These are phyloP conservation scores for Eulemur albifrons DNA, from an alignment of 2,797 vertebrate species.

Conservation along the genomic window DNA sequence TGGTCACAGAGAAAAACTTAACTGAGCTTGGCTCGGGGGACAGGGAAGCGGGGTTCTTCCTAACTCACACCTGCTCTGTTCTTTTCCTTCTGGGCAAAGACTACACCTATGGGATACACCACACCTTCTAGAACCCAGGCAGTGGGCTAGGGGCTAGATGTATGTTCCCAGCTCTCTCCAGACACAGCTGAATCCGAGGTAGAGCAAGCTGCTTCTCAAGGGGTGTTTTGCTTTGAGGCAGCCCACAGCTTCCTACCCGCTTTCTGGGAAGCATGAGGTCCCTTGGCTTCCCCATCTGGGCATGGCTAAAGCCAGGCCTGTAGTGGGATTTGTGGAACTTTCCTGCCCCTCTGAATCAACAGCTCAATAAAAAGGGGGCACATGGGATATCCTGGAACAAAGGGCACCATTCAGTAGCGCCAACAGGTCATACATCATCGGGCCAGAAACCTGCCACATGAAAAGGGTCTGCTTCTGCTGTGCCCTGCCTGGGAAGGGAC, in stretches of 20 bases:
- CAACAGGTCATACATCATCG: conserved; percentile 77
- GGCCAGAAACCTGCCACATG: conserved; percentile 75
- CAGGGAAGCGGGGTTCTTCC: background rate
- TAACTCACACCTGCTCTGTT: background rate
- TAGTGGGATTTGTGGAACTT: conserved; percentile 70
- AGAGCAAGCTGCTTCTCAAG: background rate
- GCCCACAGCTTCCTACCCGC: background rate
- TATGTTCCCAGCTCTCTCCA: background rate
- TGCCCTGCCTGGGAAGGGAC: conserved; percentile 43
- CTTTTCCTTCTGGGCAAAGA: background rate
- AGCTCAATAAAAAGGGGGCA: conserved; percentile 76
- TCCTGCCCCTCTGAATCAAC: conserved; percentile 75
- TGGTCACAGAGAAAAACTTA: background rate
- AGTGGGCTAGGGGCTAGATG: background rate
- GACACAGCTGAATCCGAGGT: background rate
- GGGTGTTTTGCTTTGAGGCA: background rate
- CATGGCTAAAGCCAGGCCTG: conserved; percentile 38
- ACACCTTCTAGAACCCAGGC: background rate
- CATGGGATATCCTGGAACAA: conserved; percentile 75
- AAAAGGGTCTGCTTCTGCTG: conserved; percentile 67
- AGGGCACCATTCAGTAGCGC: conserved; percentile 78
- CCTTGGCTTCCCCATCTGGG: conserved; percentile 58
- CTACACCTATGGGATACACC: background rate
- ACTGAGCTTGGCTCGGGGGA: background rate
- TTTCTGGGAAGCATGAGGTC: conserved; percentile 49